Evolutionary conservation across 1,140 invertebrate species (phyloP), one percentile per base, ranked within the genome.

Genomic region (Aphelenchoides besseyi): DNA sequence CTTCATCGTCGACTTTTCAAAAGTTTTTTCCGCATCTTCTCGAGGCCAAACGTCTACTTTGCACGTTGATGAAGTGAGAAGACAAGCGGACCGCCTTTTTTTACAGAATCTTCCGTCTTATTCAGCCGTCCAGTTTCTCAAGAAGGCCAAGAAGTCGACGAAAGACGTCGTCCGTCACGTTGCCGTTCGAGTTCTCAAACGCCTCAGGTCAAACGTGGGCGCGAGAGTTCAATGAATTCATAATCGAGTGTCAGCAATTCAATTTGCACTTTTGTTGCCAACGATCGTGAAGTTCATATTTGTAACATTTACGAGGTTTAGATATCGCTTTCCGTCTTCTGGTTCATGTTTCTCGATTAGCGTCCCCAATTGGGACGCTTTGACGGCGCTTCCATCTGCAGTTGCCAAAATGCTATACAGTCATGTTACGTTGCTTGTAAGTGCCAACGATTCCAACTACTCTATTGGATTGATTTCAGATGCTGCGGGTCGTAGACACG

Each of bases 401-500:
- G 5, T 59, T 33, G 55, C 5, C 55, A 33, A 59, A 5, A 71
- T 71, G 70, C 37, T 71, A 23, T 71, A 71, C 36, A 28, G n/a
- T n/a, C 70, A 71, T 59, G 70, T 71, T 18, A 71, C 70, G 8
- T 33, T 59, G 16, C 23, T 59, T 12, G 41, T 48, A n/a, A n/a
- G n/a, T n/a, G n/a, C n/a, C n/a, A n/a, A n/a, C n/a, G n/a, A 48
- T 48, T 48, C 41, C 23, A 16, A 16, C 41, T 23, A 48, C 23
- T 48, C 41, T 23, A 48, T 48, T 48, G 41, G 23, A 48, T 48
- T 48, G 12, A 33, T 67, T 79, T 23, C 78, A 78, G 18, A 80
- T 79, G 78, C 64, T 79, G 52, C 71, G 75, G 26, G 79, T 83
- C 30, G 72, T 83, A 29, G 81, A 83, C 68, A 78, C 81, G 18